Percentiles rank a stretch among this genome's conserved stretches.
These are phyloP conservation scores for Carcina quercana DNA, from an alignment of 2,888 invertebrate species.

Conservation along the genomic window DNA sequence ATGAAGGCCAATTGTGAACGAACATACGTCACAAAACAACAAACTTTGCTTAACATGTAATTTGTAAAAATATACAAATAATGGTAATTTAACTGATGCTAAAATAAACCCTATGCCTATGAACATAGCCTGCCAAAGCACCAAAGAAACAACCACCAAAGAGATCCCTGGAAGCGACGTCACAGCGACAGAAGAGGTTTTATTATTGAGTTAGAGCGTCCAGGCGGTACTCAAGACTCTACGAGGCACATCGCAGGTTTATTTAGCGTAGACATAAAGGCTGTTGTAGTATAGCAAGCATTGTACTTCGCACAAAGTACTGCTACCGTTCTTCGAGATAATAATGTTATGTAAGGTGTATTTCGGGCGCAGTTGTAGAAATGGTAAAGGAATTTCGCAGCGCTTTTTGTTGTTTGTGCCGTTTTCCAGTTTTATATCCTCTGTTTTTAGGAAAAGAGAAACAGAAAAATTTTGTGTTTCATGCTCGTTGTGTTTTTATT, in stretches of 20 bases:
- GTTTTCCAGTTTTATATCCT: too few relatives aligned
- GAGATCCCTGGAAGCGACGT: constrained; percentile 48
- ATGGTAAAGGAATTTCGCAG: not conserved
- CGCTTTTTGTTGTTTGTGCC: too few relatives aligned
- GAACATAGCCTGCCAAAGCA: too few relatives aligned
- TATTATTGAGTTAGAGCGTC: constrained; percentile 67
- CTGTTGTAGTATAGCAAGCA: constrained; percentile 31
- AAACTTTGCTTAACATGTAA: too few relatives aligned
- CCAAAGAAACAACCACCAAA: constrained; percentile 8
- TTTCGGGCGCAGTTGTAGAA: constrained; percentile 34
- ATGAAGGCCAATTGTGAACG: too few relatives aligned
- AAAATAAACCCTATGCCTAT: too few relatives aligned
- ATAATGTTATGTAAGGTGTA: constrained; percentile 49
- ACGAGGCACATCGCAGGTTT: constrained; percentile 46
- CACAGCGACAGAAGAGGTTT: constrained; percentile 53
- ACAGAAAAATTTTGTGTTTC: too few relatives aligned
- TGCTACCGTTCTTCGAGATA: constrained; percentile 36
- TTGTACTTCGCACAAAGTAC: constrained; percentile 43
- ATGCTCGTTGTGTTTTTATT: too few relatives aligned
- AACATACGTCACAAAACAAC: too few relatives aligned
- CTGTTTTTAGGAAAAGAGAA: too few relatives aligned
- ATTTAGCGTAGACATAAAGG: constrained; percentile 33
- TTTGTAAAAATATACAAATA: too few relatives aligned
- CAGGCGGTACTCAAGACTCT: constrained; percentile 39
- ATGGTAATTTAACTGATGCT: too few relatives aligned